phyloP scores from a whole-genome alignment of 2,888 invertebrate species.

The Lycocerus yunnanus region DNA sequence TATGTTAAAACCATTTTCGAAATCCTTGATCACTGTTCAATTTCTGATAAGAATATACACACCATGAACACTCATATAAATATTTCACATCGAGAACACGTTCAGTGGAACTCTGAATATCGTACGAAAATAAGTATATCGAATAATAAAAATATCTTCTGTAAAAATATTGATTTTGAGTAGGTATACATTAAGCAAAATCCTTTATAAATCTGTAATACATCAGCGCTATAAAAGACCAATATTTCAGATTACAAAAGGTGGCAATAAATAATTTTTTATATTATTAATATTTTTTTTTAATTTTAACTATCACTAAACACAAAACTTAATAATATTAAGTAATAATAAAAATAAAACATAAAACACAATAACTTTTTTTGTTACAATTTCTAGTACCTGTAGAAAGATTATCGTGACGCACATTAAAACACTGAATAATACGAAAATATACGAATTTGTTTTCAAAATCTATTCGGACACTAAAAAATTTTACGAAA shows the following conservation, averaged over 20 bases:
- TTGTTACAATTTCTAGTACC: slow-evolving; percentile 50
- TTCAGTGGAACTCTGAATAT: slow-evolving; percentile 57
- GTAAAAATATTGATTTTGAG: slow-evolving; percentile 48
- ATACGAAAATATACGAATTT: slow-evolving; percentile 62
- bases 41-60: slow-evolving; percentile 34
- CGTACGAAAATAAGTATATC: slow-evolving; percentile 45
- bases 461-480: slow-evolving; percentile 46
- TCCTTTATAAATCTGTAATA: slow-evolving; percentile 41
- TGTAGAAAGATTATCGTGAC: slow-evolving; percentile 59
- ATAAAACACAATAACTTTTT: slow-evolving; percentile 5
- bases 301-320: slow-evolving; percentile 3
- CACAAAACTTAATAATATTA: slow-evolving; percentile 12
- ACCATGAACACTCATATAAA: slow-evolving; percentile 48
- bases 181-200: slow-evolving; percentile 47
- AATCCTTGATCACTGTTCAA: slow-evolving; percentile 18
- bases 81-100: slow-evolving; percentile 58
- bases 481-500: slow-evolving; percentile 40
- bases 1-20: slow-evolving; percentile 12
- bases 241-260: slow-evolving; percentile 45
- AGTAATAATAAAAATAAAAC: not conserved
- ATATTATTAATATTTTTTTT: slow-evolving; percentile 9
- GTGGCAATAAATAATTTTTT: slow-evolving; percentile 21
- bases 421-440: slow-evolving; percentile 66
- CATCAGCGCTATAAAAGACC: slow-evolving; percentile 46
- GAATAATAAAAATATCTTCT: slow-evolving; percentile 47